phyloP scores from a whole-genome alignment of 2,888 invertebrate species.

The Hemistola chrysoprasaria region DNA sequence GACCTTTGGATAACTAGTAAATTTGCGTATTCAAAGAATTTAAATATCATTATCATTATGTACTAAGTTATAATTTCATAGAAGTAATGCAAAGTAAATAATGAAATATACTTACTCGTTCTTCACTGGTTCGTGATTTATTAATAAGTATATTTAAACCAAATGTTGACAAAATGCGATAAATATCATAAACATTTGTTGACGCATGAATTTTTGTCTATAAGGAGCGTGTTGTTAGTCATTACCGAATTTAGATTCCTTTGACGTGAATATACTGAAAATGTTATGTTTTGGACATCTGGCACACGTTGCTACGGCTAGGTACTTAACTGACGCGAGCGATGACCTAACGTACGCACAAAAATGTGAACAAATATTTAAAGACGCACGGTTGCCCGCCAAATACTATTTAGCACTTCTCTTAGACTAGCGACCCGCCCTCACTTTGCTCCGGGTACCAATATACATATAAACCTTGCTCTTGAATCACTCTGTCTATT shows the following conservation, averaged over 20 bases:
- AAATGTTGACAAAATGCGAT: slow-evolving; percentile 19
- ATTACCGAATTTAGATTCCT: slow-evolving; percentile 45
- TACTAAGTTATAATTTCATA: slow-evolving; percentile 14
- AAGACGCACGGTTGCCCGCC: slow-evolving; percentile 1
- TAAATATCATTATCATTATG: slow-evolving; percentile 6
- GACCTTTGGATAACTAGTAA: no score
- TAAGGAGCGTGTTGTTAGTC: slow-evolving; percentile 28
- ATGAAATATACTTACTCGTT: no score
- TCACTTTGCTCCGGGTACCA: no score
- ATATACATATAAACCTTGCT: no score
- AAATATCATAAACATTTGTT: slow-evolving; percentile 17
- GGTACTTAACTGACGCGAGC: slow-evolving; percentile 36
- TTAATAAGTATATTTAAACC: slow-evolving; percentile 15
- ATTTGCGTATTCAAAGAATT: neutral
- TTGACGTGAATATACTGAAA: slow-evolving; percentile 41
- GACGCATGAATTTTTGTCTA: slow-evolving; percentile 15
- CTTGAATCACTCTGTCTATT: no score
- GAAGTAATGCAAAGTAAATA: slow-evolving; percentile 13
- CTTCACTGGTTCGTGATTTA: slow-evolving; percentile 24
- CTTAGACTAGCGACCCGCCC: no score
- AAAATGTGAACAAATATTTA: slow-evolving; percentile 25
- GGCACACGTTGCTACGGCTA: slow-evolving; percentile 34
- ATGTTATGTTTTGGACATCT: slow-evolving; percentile 58
- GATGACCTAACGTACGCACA: slow-evolving; percentile 36
- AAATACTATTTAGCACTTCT: slow-evolving; percentile 4